Conservation (phyloP, 2,888 invertebrate genomes). For the Neoascia interrupta region DNA sequence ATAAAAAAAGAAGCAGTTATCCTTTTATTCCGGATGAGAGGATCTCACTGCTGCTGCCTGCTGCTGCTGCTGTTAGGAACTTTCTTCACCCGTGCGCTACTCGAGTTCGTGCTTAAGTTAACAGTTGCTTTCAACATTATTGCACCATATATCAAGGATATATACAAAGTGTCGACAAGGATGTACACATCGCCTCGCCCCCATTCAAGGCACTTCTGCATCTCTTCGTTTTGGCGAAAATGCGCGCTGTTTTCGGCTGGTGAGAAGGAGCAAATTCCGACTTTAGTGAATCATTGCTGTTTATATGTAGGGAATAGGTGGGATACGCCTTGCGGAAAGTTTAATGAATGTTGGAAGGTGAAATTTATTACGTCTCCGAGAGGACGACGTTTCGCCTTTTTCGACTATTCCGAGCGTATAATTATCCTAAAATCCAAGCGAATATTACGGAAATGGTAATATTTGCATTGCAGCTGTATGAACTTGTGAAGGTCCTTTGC, state of each 20-base stretch:
- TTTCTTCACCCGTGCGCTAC: slow-evolving; percentile 34
- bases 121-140: slow-evolving; percentile 62
- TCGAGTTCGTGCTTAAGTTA: slow-evolving; percentile 60
- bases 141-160: slow-evolving; percentile 46
- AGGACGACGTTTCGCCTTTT: slow-evolving; percentile 3
- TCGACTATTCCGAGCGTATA: too few species aligned
- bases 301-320: too few species aligned
- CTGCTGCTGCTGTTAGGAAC: slow-evolving; percentile 35
- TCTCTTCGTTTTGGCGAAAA: too few species aligned
- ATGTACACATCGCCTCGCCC: slow-evolving; percentile 23
- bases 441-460: not conserved
- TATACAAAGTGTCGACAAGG: slow-evolving; percentile 49
- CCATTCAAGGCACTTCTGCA: too few species aligned
- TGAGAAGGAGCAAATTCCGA: too few species aligned
- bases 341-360: slow-evolving; percentile 42
- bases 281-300: too few species aligned
- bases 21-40: slow-evolving; percentile 61
- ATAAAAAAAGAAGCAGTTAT: slow-evolving; percentile 46
- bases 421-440: too few species aligned
- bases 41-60: slow-evolving; percentile 5
- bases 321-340: slow-evolving; percentile 20
- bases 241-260: too few species aligned
- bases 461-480: not conserved
- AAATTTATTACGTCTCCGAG: slow-evolving; percentile 44
- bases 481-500: not conserved